Evolutionary conservation across 2,888 invertebrate species (phyloP), one percentile per base, ranked within the genome.

Genomic region (Macrophya alboannulata): DNA sequence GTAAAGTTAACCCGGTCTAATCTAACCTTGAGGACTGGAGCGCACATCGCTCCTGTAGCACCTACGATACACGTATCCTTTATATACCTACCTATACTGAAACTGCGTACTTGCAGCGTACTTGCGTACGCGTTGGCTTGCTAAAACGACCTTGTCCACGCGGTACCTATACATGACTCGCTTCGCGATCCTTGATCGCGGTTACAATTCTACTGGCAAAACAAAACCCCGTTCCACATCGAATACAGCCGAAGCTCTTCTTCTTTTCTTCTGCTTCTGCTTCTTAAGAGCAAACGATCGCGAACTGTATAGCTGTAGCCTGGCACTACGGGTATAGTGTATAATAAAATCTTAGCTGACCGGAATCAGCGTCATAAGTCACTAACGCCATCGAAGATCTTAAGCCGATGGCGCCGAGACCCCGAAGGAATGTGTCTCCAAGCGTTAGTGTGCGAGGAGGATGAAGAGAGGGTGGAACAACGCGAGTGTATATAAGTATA

Each of bases 371-470:
- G 71, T 83, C 83, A 83, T 83, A 83, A 83, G 83, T 83, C 83
- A 83, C 83, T 68, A 68, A 45, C 83, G 83, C 68, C 45, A 48
- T 83, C 83, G 83, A 83, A 83, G 83, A 83, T 83, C 83, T 81
- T 40, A 37, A 65, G 31, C 81, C 62, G 83, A 83, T 83, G 83
- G 83, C 83, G 83, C 83, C 83, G 83, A 31, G 59, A n/a, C 40
- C 51, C 10, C 21, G 45, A 15, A 68, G 83, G 83, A 83, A 83
- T 83, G 83, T 83, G 83, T 83, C 59, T 59, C 77, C 55, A n/a
- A 21, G 25, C 45, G 43, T 43, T 74, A 74, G 68, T 37, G 31
- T 37, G 25, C 15, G 17, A 17, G 68, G 15, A 31, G 37, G 37
- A 31, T 15, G 37, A 68, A 37, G 37, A 68, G 68, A 68, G 25